Base-by-base conservation (phyloP, 30 jellyfish, hydroid and myxozoan genomes). In the Cassiopea andromeda region DNA sequence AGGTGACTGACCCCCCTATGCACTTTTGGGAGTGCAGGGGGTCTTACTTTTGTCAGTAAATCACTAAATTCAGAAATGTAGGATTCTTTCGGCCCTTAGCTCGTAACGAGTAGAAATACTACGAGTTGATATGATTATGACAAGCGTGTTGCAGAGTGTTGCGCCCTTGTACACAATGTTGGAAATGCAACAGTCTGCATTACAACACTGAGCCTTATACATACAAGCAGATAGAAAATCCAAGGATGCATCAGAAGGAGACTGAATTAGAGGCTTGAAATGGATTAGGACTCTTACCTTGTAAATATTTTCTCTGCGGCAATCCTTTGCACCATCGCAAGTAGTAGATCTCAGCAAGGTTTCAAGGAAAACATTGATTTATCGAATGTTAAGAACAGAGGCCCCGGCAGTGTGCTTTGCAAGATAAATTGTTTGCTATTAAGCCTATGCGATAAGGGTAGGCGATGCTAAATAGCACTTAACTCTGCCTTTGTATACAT, bases 301-400 rank as follows among this genome's bases (percentile, higher is more conserved):
- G 93, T 60, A 86, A 86, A 86, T 77, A 86, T 77, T 83, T 7
- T 83, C 12, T 82, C 50, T 71, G 84, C 89, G 93, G 93, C 87
- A 75, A 73, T 60, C 89, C 43, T 86, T 86, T 80, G 80, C 75
- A 48, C 46, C 82, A 69, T 67, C 86, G 10, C 13, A 73, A 18
- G 82, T 84, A 86, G 85, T 86, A 47, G 76, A 86, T 44, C 84
- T 86, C 68, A 64, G 76, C 43, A 76, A 5, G 82, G 46, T 46
- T 76, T 78, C 73, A 75, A 75, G 93, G 64, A 86, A 47, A 86
- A 77, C 89, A 86, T 75, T 75, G 80, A 78, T 60, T 61, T 60
- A 74, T 66, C 64, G 75, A 84, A 86, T 72, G 83, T 75, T 45
- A 75, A 75, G 93, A 68, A 59, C 93, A 86, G 78, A 77, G 57